Base-by-base conservation (phyloP, 2,888 invertebrate genomes). In the Platycheirus albimanus region DNA sequence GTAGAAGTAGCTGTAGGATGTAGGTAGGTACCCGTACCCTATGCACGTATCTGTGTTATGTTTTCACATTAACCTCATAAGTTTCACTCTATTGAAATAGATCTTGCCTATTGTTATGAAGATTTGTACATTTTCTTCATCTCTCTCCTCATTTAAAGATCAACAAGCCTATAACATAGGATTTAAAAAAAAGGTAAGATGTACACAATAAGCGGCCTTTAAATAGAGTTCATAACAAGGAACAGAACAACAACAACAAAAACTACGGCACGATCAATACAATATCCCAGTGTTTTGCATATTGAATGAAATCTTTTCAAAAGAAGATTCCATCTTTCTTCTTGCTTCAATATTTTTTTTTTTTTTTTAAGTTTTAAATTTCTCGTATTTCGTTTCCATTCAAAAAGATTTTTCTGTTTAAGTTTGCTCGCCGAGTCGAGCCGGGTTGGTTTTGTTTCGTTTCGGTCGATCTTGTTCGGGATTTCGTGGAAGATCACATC, bases 21-120 rank as follows among this genome's bases (percentile, higher is more conserved):
- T 45, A 45, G 52, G 24, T 45, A 38, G n/a, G n/a, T n/a, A n/a
- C n/a, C n/a, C n/a, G n/a, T 58, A 28, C 41, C 24, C 38, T 58
- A 36, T 24, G 13, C 41, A 51, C 67, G 49, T 52, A 20, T 74
- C 30, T 70, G 56, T 63, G 54, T 63, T 72, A 70, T 81, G 64
- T 77, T 83, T 83, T 69, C 83, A 72, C 83, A 83, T 83, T 83
- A 83, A 78, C 83, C 83, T 83, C 83, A 83, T 83, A 83, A 83
- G 83, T 83, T 83, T 63, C 83, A 74, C 72, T 78, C 72, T 56
- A 83, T 83, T 83, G 78, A 83, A 83, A 83, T 74, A 83, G 83
- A 83, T 78, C 83, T 83, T 33, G 63, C 72, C 78, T 83, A 83
- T 83, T 83, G 83, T 83, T 83, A 45, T 69, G 41, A 58, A 58